Evolutionary conservation across 2,888 invertebrate genomes (phyloP), one percentile per base, ranked within the genome.

Genomic region (Cloeon dipterum): DNA sequence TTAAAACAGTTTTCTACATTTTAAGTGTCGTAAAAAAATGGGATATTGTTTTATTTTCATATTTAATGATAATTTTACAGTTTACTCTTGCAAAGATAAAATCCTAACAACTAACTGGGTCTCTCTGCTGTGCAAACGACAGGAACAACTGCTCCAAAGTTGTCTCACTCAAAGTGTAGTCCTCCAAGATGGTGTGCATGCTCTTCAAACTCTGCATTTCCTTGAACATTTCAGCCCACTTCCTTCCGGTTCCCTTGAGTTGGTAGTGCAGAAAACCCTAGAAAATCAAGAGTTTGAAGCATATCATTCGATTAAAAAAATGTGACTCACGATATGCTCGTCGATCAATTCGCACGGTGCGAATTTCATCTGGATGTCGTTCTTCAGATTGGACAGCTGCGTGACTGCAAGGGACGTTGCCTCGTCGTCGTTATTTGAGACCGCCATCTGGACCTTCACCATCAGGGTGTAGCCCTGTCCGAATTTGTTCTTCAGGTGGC

Each of bases 401-500:
- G 43, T 42, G 1, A 3, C 44, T 41, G 35, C 36, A n/a, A 35
- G 34, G 17, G 42, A 17, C 19, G n/a, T n/a, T 41, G 35, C 36
- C n/a, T 35, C 34, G 17, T 42, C 17, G 20, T 48, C 43, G 13
- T 42, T 46, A 7, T 47, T 49, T 42, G 29, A 29, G 7, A 29
- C 29, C 13, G 16, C 7, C 14, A 7, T 44, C 44, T 39, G 54
- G 36, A 58, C 43, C 47, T 66, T 67, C 4, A 69, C 51, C 36
- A 62, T 59, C 8, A 75, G 58, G 34, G 70, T 67, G 48, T 67
- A 74, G 17, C 81, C 81, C 38, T 65, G 61, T 3, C 74, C 74
- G 52, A 70, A 74, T 38, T 65, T 65, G 39, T 69, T 66, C 47
- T 83, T 78, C 45, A 85, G 61, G 42, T 70, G 71, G 42, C 73